These are phyloP conservation scores for Acleris emargana DNA, from an alignment of 2,888 invertebrate species.

Conservation along the genomic window DNA sequence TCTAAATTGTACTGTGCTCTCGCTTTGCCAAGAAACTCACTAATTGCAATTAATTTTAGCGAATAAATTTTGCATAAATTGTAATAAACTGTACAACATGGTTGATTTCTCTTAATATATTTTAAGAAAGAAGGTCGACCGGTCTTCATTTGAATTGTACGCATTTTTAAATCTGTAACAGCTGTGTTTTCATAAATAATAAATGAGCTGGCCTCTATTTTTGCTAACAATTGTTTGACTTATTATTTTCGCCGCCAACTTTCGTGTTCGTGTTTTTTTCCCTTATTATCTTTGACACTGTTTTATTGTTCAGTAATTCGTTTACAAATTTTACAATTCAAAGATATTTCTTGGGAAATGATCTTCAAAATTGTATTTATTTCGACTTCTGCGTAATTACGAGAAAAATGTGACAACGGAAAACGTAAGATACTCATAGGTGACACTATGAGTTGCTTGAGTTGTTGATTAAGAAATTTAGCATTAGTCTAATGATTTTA, in stretches of 20 bases:
- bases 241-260: slow-evolving; percentile 1
- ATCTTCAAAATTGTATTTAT: no score
- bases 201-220: slow-evolving; percentile 4
- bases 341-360: no score
- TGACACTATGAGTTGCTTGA: no score
- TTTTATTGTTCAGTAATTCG: slow-evolving; percentile 1
- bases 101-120: neutral
- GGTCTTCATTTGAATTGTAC: neutral
- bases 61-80: neutral
- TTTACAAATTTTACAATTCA: neutral
- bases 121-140: neutral
- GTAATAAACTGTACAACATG: neutral
- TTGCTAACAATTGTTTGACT: slow-evolving; percentile 1
- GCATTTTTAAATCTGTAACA: slow-evolving; percentile 12
- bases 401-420: no score
- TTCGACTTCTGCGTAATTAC: no score
- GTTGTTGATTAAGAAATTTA: no score
- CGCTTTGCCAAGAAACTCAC: no score
- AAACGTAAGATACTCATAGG: no score
- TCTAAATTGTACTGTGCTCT: no score
- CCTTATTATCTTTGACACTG: slow-evolving; percentile 7
- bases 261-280: slow-evolving; percentile 1
- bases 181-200: slow-evolving; percentile 11
- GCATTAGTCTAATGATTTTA: no score
- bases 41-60: neutral